Conservation (phyloP, 2,888 invertebrate genomes). For the Alloscopus bannaensis region DNA sequence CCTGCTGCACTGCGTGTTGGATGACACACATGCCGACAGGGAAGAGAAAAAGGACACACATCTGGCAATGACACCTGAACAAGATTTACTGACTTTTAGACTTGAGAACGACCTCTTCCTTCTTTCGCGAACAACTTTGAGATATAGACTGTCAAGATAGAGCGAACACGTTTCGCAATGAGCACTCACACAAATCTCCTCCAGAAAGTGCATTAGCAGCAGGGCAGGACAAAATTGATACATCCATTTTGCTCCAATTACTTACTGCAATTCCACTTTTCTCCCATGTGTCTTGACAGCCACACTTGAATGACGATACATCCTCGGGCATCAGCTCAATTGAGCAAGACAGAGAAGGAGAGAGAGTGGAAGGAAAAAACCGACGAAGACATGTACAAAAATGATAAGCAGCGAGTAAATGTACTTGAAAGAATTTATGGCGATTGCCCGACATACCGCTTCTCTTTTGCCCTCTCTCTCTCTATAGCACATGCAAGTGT, state of each 20-base stretch:
- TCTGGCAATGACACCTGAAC: slow-evolving; percentile 64
- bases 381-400: no score
- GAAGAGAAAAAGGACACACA: slow-evolving; percentile 31
- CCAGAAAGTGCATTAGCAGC: background rate
- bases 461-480: no score
- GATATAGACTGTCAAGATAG: no score
- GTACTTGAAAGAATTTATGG: no score
- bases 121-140: slow-evolving; percentile 22
- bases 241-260: slow-evolving; percentile 6
- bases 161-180: background rate
- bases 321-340: no score
- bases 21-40: no score
- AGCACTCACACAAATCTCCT: slow-evolving; percentile 9
- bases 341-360: background rate
- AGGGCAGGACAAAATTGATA: background rate
- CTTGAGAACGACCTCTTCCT: slow-evolving; percentile 40
- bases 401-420: no score
- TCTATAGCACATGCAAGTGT: no score
- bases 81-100: slow-evolving; percentile 59
- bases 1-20: no score
- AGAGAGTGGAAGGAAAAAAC: background rate
- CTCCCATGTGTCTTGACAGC: slow-evolving; percentile 1
- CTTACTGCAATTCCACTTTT: background rate
- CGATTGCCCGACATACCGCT: no score
- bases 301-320: background rate